Percentiles rank a stretch among this genome's conserved stretches.
These are phyloP conservation scores for Fragum fragum DNA, from an alignment of 2,888 invertebrate species.

Conservation along the genomic window DNA sequence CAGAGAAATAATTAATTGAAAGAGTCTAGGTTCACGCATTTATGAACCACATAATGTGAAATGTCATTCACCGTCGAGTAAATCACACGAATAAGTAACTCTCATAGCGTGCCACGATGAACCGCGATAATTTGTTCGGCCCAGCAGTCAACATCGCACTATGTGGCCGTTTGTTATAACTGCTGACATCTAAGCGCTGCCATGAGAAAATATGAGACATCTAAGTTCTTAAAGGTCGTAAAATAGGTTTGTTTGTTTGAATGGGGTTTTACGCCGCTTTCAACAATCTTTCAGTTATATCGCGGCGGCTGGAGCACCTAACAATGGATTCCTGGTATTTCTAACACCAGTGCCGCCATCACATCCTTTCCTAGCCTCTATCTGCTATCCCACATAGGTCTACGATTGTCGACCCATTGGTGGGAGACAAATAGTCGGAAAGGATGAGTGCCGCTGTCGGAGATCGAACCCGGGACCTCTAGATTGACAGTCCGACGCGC, in stretches of 20 bases:
- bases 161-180: neutral
- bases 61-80: constrained; percentile 7
- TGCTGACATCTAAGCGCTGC: neutral
- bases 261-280: constrained; percentile 6
- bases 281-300: neutral
- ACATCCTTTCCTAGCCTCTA: no score
- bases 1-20: neutral
- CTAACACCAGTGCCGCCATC: neutral
- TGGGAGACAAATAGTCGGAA: no score
- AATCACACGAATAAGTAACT: constrained; percentile 25
- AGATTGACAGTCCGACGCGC: no score
- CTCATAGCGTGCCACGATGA: constrained; percentile 9
- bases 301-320: neutral
- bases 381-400: no score
- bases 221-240: no score
- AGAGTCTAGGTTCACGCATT: neutral
- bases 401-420: no score
- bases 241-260: no score
- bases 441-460: no score
- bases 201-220: neutral
- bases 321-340: neutral
- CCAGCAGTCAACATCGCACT: neutral
- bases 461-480: no score
- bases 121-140: constrained; percentile 9
- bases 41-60: constrained; percentile 10